Percentiles rank a stretch among this genome's conserved stretches.
phyloP scores from a whole-genome alignment of 2,888 invertebrate species.

The Metopia argyrocephala region DNA sequence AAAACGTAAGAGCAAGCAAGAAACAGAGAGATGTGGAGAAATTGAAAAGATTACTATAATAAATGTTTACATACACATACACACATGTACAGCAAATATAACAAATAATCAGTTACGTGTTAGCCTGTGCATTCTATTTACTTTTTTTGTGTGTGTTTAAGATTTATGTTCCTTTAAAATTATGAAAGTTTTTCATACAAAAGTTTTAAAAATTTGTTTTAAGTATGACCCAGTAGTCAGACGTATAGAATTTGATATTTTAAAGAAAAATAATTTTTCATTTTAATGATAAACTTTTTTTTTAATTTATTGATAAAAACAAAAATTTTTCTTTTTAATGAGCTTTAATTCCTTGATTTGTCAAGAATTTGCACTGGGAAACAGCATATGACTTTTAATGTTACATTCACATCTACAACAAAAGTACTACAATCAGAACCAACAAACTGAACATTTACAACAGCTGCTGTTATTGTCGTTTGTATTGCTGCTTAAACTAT shows the following conservation, averaged over 20 bases:
- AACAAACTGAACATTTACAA: not conserved
- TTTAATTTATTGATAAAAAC: too few species aligned
- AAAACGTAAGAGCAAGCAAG: too few species aligned
- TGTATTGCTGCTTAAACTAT: constrained; percentile 1
- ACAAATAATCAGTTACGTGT: not conserved
- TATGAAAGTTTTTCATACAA: constrained; percentile 24
- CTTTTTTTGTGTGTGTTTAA: not conserved
- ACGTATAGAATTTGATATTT: too few species aligned
- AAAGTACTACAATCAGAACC: constrained; percentile 9
- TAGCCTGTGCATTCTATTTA: not conserved
- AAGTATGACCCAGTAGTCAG: not conserved
- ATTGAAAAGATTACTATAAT: too few species aligned
- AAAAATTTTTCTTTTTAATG: too few species aligned
- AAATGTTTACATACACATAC: constrained; percentile 13
- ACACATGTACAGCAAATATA: too few species aligned
- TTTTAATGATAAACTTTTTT: too few species aligned
- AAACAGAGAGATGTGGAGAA: too few species aligned
- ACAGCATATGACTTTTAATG: too few species aligned
- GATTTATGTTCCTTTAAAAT: constrained; percentile 40
- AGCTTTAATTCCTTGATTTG: too few species aligned
- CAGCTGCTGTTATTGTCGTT: constrained; percentile 11
- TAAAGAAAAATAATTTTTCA: too few species aligned
- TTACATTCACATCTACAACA: not conserved
- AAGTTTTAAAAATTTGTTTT: not conserved
- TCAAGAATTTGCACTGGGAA: not conserved